Evolutionary conservation across 2,797 vertebrate species (phyloP).

Genomic region (Crenuchus spilurus): DNA sequence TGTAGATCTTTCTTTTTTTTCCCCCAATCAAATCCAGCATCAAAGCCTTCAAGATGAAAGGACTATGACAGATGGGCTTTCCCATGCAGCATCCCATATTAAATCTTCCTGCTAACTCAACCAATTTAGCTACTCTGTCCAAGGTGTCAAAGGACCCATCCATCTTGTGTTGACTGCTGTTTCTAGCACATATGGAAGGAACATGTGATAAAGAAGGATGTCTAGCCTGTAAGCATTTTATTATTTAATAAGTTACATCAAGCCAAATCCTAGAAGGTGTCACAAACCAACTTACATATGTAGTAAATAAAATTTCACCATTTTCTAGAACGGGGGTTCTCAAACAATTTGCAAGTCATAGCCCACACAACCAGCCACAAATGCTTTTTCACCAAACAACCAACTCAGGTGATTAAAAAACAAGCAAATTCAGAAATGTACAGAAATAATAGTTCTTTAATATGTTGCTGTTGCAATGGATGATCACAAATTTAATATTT

Average conservation of each 20-base stretch:
- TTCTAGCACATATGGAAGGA: constrained; percentile 20
- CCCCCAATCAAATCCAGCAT: background rate
- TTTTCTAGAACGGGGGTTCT: no score
- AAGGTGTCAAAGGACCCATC: constrained; percentile 63
- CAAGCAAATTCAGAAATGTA: no score
- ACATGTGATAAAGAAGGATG: constrained; percentile 57
- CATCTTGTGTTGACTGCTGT: constrained; percentile 65
- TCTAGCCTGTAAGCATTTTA: constrained; percentile 60
- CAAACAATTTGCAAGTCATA: no score
- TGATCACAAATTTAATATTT: no score
- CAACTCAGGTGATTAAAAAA: no score
- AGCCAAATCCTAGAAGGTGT: constrained; percentile 50
- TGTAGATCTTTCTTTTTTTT: background rate
- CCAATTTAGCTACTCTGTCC: constrained; percentile 9
- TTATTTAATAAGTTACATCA: constrained; percentile 75
- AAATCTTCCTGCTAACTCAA: constrained; percentile 25
- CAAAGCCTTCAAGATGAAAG: constrained; percentile 3
- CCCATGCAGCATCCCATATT: constrained; percentile 15
- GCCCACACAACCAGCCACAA: no score
- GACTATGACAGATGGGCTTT: constrained; percentile 39
- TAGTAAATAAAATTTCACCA: background rate
- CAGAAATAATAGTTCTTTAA: no score
- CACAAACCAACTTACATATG: background rate
- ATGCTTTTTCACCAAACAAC: no score
- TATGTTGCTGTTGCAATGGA: no score